Base-by-base conservation (phyloP, 2,888 invertebrate species). In the Lysandra bellargus region DNA sequence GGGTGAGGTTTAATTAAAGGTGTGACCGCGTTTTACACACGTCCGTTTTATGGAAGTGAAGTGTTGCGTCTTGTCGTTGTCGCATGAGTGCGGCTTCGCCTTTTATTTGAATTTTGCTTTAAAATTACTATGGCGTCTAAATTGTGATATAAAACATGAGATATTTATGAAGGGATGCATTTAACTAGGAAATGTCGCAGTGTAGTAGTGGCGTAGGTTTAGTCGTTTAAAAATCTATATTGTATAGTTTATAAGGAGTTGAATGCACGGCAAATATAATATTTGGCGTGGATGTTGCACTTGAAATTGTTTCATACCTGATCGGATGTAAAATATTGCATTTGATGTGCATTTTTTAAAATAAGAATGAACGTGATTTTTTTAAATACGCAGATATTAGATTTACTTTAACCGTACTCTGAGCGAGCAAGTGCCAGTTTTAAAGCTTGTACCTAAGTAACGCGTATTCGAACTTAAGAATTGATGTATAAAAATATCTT, bases 171-270 rank as follows among this genome's bases (percentile, higher is more conserved):
- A 64, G 12, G 30, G 64, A 30, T 69, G 30, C 30, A 30, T 75
- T 76, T 0, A 2, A 76, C 53, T 7, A 17, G 30, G 33, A 57
- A 57, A 17, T 76, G 49, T 75, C 33, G 53, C 53, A 53, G 44
- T 23, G 53, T 53, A 33, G 76, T 57, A 33, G 76, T 57, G 76
- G 57, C 76, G 33, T 76, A 76, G 76, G 33, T 76, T 76, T 76
- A 76, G 33, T 33, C 33, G 76, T 76, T 76, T 76, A 76, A 76
- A 44, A 37, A 57, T 76, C 76, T 76, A 76, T 76, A 44, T 49
- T 40, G 7, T 74, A 53, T 53, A 76, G 76, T 53, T 33, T 76
- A 53, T 76, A 76, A 76, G 76, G 53, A 76, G 74, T 40, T 44
- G n/a, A 57, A 33, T 76, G 53, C 53, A 76, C 44, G 23, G 17